These are phyloP conservation scores for Actinia equina DNA, from an alignment of 64 coral and sea anemone species.

Conservation along the genomic window DNA sequence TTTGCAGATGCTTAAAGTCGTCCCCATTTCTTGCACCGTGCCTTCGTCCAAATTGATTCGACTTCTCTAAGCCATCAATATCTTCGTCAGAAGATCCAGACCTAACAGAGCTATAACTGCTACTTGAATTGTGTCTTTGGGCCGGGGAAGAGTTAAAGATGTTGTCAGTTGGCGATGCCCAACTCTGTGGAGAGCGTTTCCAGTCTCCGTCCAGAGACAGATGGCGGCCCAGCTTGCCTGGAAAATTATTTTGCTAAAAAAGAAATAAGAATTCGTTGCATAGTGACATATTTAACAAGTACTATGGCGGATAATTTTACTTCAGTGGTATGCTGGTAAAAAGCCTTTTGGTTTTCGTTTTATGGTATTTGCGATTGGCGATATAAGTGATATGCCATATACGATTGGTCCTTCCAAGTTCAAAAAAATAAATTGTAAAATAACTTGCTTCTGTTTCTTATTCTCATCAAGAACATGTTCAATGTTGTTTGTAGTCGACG, in stretches of 20 bases:
- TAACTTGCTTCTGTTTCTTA: no score
- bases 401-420: no score
- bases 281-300: no score
- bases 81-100: slow-evolving; percentile 54
- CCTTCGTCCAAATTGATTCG: background rate
- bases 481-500: no score
- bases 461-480: no score
- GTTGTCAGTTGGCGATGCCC: slow-evolving; percentile 39
- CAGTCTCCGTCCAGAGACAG: slow-evolving; percentile 50
- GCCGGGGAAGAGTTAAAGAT: slow-evolving; percentile 40
- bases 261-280: background rate
- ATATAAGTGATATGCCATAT: no score
- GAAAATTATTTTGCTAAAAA: background rate
- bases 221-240: slow-evolving; percentile 49
- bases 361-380: no score
- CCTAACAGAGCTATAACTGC: slow-evolving; percentile 41
- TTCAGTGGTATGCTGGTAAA: no score
- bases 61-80: slow-evolving; percentile 20
- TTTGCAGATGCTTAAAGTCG: slow-evolving; percentile 5
- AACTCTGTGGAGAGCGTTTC: slow-evolving; percentile 34
- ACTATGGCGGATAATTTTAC: no score
- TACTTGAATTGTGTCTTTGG: slow-evolving; percentile 32
- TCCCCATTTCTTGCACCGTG: slow-evolving; percentile 11
- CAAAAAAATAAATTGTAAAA: no score
- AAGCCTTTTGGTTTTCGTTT: no score